These are phyloP conservation scores for Zaprionus gabonicus DNA, from an alignment of 1,140 invertebrate species.

Conservation along the genomic window DNA sequence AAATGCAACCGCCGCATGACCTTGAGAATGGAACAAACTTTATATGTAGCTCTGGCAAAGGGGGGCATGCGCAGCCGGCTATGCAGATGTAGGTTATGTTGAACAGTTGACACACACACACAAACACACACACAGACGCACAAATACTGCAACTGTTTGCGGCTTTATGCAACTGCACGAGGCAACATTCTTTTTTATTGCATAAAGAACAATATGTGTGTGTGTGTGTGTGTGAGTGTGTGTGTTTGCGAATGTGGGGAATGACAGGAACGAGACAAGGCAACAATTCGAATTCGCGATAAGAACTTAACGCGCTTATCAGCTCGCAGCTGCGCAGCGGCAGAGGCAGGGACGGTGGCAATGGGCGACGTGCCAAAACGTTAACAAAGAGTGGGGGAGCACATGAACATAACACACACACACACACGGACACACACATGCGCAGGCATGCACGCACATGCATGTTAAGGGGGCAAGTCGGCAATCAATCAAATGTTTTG, in stretches of 20 bases:
- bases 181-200: slow-evolving; percentile 47
- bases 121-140: not conserved
- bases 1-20: slow-evolving; percentile 65
- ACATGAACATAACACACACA: not conserved
- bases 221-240: not conserved
- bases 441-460: not conserved
- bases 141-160: not conserved
- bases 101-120: slow-evolving; percentile 4
- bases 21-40: slow-evolving; percentile 57
- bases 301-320: slow-evolving; percentile 33
- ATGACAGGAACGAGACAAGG: slow-evolving; percentile 31
- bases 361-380: slow-evolving; percentile 54
- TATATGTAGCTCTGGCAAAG: not conserved
- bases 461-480: slow-evolving; percentile 28
- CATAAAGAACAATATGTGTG: slow-evolving; percentile 37
- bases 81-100: slow-evolving; percentile 28
- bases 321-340: slow-evolving; percentile 24
- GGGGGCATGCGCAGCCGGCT: slow-evolving; percentile 58
- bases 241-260: slow-evolving; percentile 14
- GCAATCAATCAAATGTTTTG: slow-evolving; percentile 54
- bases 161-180: slow-evolving; percentile 10
- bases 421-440: not conserved
- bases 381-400: slow-evolving; percentile 25
- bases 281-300: slow-evolving; percentile 42
- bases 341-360: slow-evolving; percentile 42